Evolutionary conservation across 2,113 vertebrate genomes (phyloP).

Genomic region (Corythaeola cristata): DNA sequence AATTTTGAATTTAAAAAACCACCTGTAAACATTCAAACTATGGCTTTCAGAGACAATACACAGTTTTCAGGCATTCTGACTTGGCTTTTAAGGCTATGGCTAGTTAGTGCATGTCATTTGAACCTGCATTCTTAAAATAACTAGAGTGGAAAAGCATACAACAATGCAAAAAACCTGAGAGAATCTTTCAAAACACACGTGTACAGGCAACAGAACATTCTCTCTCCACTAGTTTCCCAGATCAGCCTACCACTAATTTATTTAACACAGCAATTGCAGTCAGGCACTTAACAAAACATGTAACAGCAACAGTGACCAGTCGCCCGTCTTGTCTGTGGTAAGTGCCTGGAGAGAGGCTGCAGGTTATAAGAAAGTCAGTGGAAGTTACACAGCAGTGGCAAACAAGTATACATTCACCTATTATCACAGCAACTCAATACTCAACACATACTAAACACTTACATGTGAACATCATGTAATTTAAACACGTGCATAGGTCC

Average conservation of each 20-base stretch:
- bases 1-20: not conserved
- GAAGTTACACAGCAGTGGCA: not conserved
- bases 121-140: not conserved
- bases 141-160: not conserved
- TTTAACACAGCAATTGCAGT: not conserved
- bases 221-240: not conserved
- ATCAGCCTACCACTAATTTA: not conserved
- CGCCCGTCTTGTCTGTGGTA: not conserved
- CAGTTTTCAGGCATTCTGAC: not conserved
- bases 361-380: not conserved
- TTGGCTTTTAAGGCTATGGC: not conserved
- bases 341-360: not conserved
- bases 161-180: not conserved
- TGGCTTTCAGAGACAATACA: not conserved
- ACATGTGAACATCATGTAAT: rapidly evolving
- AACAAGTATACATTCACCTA: not conserved
- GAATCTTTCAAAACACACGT: not conserved
- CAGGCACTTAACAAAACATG: not conserved
- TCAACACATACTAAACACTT: not conserved
- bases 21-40: not conserved
- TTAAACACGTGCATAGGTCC: rapidly evolving
- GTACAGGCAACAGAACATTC: not conserved
- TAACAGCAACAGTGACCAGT: not conserved
- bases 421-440: not conserved
- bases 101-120: not conserved